Base-by-base conservation (phyloP, 2,113 vertebrate genomes). In the Dicrurus megarhynchus region DNA sequence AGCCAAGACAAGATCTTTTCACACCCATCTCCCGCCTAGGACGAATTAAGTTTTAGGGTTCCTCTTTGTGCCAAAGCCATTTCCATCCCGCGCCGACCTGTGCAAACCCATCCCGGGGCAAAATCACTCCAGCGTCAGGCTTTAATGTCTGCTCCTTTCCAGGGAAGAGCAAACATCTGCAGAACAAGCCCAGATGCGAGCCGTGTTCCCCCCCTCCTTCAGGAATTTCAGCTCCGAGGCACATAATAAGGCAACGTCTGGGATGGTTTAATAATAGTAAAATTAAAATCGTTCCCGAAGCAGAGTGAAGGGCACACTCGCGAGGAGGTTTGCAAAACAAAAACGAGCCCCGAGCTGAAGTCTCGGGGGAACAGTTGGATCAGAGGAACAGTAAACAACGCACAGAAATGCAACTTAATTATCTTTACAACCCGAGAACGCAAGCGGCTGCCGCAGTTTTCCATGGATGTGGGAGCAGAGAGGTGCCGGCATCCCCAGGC, bases 211-310 rank as follows among this genome's bases (percentile, higher is more conserved):
- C 18, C 42, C 6, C 10, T 30, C 21, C 18, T 89, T 79, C 95
- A 97, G 95, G 96, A 97, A 98, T 98, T 97, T 89, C 94, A 97
- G 96, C 97, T 98, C 94, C 86, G 2, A 97, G 96, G 96, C 94
- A 77, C 93, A 85, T 93, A 96, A 96, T 90, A 95, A 97, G 95
- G 95, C 95, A 96, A 47, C 53, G 95, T 97, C 97, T 97, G 95
- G 96, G 96, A 97, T 96, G 97, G 95, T 97, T 98, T 98, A 97
- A 98, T 98, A 98, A 98, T 94, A 96, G 95, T 73, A 96, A 97
- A 98, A 98, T 97, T 92, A 97, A 97, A 97, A 97, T 91, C 86
- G 89, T 90, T 97, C 93, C 83, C 70, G 82, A 93, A 97, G 96
- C 95, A 90, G 96, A 97, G 97, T 97, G 96, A 98, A 97, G 94